phyloP scores from a whole-genome alignment of 2,888 invertebrate species.

The Fissipunctia ypsillon region DNA sequence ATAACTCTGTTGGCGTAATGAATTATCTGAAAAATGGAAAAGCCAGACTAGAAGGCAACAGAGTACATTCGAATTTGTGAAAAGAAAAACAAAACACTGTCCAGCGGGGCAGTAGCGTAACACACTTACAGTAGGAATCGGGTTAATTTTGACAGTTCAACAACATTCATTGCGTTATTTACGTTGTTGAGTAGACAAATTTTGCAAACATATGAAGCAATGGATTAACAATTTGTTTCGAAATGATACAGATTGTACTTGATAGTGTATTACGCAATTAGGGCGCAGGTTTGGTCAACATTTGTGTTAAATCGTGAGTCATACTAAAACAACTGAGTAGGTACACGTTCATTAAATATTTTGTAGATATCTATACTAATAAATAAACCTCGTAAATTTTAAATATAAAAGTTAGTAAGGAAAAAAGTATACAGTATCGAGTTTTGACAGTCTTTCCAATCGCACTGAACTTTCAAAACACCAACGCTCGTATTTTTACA shows the following conservation, averaged over 20 bases:
- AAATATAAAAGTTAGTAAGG: not conserved
- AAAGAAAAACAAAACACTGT: not conserved
- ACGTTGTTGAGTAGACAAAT: too few relatives aligned
- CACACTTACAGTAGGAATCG: too few relatives aligned
- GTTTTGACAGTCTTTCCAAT: too few relatives aligned
- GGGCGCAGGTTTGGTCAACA: not conserved
- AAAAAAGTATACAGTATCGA: not conserved
- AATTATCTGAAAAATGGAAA: constrained; percentile 30
- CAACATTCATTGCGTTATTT: too few relatives aligned
- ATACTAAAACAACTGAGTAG: not conserved
- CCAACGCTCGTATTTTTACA: not conserved
- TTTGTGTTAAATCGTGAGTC: not conserved
- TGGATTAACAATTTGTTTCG: too few relatives aligned
- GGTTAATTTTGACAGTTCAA: too few relatives aligned
- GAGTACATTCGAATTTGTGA: not conserved
- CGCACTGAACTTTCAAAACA: too few relatives aligned
- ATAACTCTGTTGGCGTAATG: constrained; percentile 33
- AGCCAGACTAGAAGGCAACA: constrained; percentile 1
- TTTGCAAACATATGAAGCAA: too few relatives aligned
- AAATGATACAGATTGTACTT: too few relatives aligned
- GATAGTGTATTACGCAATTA: too few relatives aligned
- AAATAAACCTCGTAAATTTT: not conserved
- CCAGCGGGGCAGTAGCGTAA: too few relatives aligned
- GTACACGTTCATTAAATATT: not conserved
- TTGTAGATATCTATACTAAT: not conserved